Percentiles rank a stretch among this genome's conserved stretches.
phyloP scores from a whole-genome alignment of 2,113 vertebrate species.

The Carollia perspicillata region DNA sequence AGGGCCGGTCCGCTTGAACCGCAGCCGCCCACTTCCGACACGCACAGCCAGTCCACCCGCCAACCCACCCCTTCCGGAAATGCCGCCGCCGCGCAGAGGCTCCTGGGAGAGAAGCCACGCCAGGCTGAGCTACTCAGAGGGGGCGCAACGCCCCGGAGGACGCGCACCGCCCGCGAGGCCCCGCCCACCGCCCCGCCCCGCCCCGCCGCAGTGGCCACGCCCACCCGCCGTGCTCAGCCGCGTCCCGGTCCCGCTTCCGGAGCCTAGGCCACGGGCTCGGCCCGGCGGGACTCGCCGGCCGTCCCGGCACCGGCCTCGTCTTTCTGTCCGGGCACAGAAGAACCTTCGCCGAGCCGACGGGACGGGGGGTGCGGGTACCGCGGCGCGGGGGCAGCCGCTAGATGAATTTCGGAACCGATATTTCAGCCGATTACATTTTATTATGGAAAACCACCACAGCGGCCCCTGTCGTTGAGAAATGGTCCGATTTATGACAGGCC shows the following conservation, averaged over 20 bases:
- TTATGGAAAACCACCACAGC: not conserved
- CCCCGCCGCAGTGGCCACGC: not conserved
- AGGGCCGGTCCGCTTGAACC: not conserved
- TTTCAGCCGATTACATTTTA: not conserved
- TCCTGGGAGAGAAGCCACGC: not conserved
- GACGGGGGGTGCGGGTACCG: accelerated
- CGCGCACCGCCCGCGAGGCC: not conserved
- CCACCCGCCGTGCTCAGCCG: not conserved
- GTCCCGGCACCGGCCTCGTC: accelerated
- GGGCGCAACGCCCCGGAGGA: not conserved
- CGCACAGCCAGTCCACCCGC: not conserved
- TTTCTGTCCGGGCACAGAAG: not conserved
- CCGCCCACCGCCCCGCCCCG: not conserved
- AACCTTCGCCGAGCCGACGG: not conserved
- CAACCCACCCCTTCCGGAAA: not conserved
- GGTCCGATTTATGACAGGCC: accelerated
- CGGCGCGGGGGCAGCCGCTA: not conserved
- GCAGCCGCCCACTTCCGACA: conserved; percentile 47
- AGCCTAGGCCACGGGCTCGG: not conserved
- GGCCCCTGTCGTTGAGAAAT: not conserved
- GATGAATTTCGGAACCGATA: not conserved
- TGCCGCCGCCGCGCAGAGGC: not conserved
- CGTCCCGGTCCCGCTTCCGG: too few relatives aligned
- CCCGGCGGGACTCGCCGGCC: not conserved
- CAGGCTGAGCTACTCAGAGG: accelerated